Evolutionary conservation across 2,113 vertebrate species (phyloP).

Genomic region (Amia ocellicauda): DNA sequence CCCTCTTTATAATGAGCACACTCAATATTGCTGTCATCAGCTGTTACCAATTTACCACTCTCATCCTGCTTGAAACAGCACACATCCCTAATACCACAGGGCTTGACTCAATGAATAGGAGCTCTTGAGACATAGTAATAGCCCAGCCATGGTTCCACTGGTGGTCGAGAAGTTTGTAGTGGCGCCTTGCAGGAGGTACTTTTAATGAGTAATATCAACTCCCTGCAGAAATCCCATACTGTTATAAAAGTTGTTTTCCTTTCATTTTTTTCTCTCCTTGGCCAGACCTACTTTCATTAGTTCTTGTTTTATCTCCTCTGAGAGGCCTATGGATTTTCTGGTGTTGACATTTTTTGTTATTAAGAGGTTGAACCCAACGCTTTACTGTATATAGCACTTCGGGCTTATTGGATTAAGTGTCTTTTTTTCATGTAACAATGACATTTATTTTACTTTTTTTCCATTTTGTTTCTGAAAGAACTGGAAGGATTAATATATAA

Average conservation of each 20-base stretch:
- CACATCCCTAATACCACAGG: no score
- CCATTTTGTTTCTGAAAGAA: no score
- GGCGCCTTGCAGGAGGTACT: background rate
- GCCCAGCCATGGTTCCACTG: background rate
- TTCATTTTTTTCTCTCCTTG: constrained; percentile 46
- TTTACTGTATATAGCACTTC: no score
- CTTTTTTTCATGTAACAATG: no score
- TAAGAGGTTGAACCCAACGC: background rate
- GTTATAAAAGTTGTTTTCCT: constrained; percentile 53
- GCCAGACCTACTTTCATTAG: constrained; percentile 54
- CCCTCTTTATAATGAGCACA: no score
- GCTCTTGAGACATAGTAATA: no score
- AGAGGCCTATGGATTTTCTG: constrained; percentile 9
- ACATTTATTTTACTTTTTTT: no score
- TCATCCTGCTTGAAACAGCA: no score
- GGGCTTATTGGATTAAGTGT: background rate
- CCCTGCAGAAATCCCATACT: constrained; percentile 49
- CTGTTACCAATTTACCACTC: no score
- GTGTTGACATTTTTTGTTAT: constrained; percentile 5
- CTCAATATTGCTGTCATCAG: no score
- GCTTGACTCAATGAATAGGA: no score
- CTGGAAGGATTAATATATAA: no score
- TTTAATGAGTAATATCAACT: constrained; percentile 53
- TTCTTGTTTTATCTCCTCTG: constrained; percentile 40
- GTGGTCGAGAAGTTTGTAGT: background rate